Conservation (phyloP, 1,140 invertebrate species). For the Antheraea pernyi region DNA sequence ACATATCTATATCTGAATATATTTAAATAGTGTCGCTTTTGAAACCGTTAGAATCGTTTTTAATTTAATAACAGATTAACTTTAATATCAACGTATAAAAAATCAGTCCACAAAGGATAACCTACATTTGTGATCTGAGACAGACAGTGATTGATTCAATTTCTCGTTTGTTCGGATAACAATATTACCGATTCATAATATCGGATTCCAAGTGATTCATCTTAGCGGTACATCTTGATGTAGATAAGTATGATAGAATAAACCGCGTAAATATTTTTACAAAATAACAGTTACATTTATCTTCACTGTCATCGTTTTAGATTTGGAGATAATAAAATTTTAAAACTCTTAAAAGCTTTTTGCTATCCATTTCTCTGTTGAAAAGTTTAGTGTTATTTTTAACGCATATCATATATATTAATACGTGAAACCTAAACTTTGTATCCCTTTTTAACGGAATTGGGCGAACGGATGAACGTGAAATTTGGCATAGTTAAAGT, state of each 20-base stretch:
- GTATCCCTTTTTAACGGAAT: too few species aligned
- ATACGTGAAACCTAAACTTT: too few species aligned
- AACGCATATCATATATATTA: too few species aligned
- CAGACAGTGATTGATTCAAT: slow-evolving; percentile 13
- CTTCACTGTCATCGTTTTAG: background rate
- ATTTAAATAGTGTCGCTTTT: background rate
- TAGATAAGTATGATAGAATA: background rate
- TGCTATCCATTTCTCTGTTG: too few species aligned
- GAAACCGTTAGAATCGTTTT: background rate
- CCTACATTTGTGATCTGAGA: slow-evolving; percentile 7
- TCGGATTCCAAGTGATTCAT: background rate
- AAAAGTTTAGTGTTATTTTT: too few species aligned
- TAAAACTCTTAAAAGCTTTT: background rate
- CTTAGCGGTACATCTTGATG: background rate
- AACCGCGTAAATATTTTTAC: background rate
- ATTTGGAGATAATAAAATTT: background rate
- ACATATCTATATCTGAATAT: background rate
- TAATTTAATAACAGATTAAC: slow-evolving; percentile 11
- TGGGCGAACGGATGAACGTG: too few species aligned
- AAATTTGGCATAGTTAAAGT: too few species aligned
- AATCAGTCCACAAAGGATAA: background rate
- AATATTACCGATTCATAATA: background rate
- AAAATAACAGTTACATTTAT: background rate
- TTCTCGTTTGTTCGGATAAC: slow-evolving; percentile 8
- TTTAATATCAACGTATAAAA: background rate